Conservation (phyloP, 2,113 vertebrate genomes). For the Ursus arctos region DNA sequence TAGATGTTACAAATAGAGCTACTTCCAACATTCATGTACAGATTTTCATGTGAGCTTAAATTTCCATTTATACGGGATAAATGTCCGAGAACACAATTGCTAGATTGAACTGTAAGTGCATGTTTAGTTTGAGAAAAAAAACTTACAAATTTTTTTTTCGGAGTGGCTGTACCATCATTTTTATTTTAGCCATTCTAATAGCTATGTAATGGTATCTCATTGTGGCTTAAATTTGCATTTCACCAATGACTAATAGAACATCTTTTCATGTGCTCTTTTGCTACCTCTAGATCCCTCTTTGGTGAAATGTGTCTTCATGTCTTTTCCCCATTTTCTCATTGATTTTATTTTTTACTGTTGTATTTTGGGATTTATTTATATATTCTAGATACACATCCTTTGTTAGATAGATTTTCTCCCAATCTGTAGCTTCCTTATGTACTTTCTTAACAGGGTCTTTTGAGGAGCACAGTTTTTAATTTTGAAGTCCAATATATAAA, state of each 20-base stretch:
- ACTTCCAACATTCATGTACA: neutral
- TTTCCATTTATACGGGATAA: neutral
- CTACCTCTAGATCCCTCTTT: neutral
- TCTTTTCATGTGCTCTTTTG: neutral
- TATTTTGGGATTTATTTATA: neutral
- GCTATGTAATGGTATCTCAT: neutral
- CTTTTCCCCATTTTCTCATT: neutral
- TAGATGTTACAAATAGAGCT: neutral
- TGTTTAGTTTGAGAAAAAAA: neutral
- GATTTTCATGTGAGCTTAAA: neutral
- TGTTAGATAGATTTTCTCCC: neutral
- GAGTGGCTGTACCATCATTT: neutral
- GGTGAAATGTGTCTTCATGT: neutral
- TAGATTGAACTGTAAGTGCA: neutral
- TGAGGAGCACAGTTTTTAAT: neutral
- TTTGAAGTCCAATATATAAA: neutral
- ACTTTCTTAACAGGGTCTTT: neutral
- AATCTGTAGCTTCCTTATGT: neutral
- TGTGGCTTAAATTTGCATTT: neutral
- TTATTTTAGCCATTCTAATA: neutral
- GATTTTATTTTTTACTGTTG: neutral
- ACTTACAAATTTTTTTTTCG: neutral
- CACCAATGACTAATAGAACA: neutral
- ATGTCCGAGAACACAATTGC: neutral
- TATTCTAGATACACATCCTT: neutral